Evolutionary conservation across 2,888 invertebrate genomes (phyloP).

Genomic region (Acleris cristana): DNA sequence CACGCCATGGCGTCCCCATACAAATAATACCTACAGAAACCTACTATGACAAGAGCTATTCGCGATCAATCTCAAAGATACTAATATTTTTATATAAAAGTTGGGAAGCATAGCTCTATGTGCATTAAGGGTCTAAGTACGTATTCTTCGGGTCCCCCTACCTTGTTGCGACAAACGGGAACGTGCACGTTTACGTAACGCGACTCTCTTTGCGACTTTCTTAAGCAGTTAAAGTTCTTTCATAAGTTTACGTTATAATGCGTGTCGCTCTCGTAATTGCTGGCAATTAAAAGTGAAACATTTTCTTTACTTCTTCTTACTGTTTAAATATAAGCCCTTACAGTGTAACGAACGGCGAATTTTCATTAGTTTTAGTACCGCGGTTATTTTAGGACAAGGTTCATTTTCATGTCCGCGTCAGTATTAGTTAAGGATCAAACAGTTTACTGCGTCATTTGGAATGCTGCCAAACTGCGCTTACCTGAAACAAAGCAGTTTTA

Average conservation of each 20-base stretch:
- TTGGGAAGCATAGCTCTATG: background rate
- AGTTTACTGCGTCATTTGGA: constrained; percentile 42
- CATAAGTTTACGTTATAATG: constrained; percentile 25
- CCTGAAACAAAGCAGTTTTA: constrained; percentile 32
- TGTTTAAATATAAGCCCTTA: constrained; percentile 7
- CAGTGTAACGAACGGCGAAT: background rate
- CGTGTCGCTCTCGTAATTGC: constrained; percentile 23
- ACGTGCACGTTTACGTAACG: constrained; percentile 9
- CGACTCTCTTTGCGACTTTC: constrained; percentile 12
- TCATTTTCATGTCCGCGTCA: constrained; percentile 16
- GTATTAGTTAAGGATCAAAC: constrained; percentile 37
- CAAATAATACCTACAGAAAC: too few relatives aligned
- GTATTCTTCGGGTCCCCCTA: background rate
- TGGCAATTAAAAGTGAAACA: constrained; percentile 22
- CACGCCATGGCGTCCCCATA: too few relatives aligned
- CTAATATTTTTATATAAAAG: too few relatives aligned
- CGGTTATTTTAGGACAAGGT: constrained; percentile 32
- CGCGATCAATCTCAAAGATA: too few relatives aligned
- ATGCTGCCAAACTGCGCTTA: constrained; percentile 38
- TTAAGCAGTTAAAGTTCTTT: constrained; percentile 22
- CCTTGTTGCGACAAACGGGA: background rate
- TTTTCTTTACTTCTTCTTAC: constrained; percentile 7
- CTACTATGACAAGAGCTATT: too few relatives aligned
- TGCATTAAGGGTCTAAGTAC: background rate
- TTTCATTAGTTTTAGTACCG: constrained; percentile 17